Evolutionary conservation across 2,888 invertebrate genomes (phyloP), one percentile per base, ranked within the genome.

Genomic region (Smittia aterrima): DNA sequence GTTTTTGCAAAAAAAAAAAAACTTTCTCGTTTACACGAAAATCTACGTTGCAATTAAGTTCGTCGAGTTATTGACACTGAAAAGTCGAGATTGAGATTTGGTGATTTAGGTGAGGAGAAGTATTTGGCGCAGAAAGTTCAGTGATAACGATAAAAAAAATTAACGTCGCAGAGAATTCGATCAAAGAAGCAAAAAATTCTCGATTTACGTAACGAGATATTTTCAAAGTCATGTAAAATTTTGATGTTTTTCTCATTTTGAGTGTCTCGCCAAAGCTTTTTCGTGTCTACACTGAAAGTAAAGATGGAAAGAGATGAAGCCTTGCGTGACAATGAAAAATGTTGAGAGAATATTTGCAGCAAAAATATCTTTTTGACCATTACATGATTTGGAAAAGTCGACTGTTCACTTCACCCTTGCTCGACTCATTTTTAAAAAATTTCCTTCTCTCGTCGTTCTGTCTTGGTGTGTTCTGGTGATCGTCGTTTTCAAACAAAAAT

Each of bases 201-300:
- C 58, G 3, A 22, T 71, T 71, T 71, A 71, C 70, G 70, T 71
- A 71, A 71, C 27, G n/a, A 3, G 68, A 47, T 38, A 68, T 25
- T 54, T 71, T 71, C 70, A 71, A 71, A 71, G 70, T 71, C 70
- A 71, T 71, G 70, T 68, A 41, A 68, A 47, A 24, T 47, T 70
- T 71, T 18, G 20, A 53, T 71, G 70, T 71, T 71, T 71, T 71
- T 18, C 27, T 16, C 27, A 0, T 71, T 71, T 54, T 71, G 13
- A 13, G 9, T 13, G 32, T n/a, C 24, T 58, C 13, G 1, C 58
- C 2, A 20, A 1, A 3, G 58, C n/a, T 38, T 7, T 38, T 38
- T 47, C 32, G 32, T n/a, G n/a, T n/a, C 16, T 16, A 13, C 11
- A 11, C 58, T 58, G 58, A 18, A 22, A 58, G n/a, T n/a, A 47